Percentiles rank a stretch among this genome's conserved stretches.
phyloP scores from a whole-genome alignment of 2,888 invertebrate species.

The Heliconius aoede region DNA sequence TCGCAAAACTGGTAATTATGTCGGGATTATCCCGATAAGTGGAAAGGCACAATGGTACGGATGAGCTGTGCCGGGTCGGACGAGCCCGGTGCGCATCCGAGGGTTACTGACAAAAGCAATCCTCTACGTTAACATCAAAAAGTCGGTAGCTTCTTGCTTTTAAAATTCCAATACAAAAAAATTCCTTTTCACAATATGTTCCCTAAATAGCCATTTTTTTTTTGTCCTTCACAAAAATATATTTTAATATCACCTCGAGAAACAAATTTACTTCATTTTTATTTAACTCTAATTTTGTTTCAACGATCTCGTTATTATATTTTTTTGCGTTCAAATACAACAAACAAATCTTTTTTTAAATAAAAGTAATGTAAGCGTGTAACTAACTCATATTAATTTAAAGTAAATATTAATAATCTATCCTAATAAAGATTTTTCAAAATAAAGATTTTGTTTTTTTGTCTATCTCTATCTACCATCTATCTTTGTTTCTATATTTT shows the following conservation, averaged over 20 bases:
- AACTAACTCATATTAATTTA: no score
- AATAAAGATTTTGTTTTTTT: no score
- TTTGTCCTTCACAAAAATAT: neutral
- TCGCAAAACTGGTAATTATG: conserved; percentile 80
- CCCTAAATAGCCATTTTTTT: conserved; percentile 16
- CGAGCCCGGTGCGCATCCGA: conserved; percentile 68
- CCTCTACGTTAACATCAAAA: conserved; percentile 76
- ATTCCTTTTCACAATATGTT: conserved; percentile 53
- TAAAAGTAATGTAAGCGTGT: no score
- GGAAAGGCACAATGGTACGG: conserved; percentile 66
- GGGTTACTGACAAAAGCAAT: conserved; percentile 70
- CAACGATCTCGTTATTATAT: no score
- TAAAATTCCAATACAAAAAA: conserved; percentile 69
- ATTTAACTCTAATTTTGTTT: neutral
- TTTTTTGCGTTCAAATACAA: neutral
- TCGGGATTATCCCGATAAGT: conserved; percentile 75
- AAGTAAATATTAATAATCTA: no score
- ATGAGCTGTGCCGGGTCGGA: conserved; percentile 60
- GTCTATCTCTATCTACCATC: no score
- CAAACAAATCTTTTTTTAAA: no score
- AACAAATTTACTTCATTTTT: neutral
- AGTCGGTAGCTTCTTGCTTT: conserved; percentile 83
- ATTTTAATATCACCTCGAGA: neutral
- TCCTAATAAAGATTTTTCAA: no score
- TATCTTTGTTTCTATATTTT: no score